Base-by-base conservation (phyloP, 2,113 vertebrate species). In the Vidua macroura region DNA sequence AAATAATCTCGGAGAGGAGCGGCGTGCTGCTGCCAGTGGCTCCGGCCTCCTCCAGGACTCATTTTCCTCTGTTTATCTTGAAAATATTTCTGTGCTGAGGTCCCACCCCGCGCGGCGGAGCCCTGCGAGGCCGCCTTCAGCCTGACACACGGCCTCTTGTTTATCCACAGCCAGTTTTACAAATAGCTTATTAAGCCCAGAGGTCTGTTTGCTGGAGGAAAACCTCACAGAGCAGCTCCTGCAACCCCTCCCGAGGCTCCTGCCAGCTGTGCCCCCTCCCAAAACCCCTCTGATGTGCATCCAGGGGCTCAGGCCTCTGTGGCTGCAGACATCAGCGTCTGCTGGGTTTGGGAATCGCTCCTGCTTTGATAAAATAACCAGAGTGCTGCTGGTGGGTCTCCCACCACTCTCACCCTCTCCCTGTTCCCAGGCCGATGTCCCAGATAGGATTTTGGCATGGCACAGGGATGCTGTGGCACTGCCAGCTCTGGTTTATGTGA, bases 21-120 rank as follows among this genome's bases (percentile, higher is more conserved):
- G 0, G 74, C 8, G 3, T 64, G 84, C 82, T 2, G 43, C 94
- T 94, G 96, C 92, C 95, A 93, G 92, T 51, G 0, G 74, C 87
- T 84, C 78, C 3, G 0, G 78, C 89, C 93, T 95, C 94, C 94
- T 96, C 93, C 95, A 95, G 93, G 91, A 92, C 95, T 94, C 86
- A 39, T 95, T 97, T 96, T 93, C 91, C 87, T 96, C 95, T 97
- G 96, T 96, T 96, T 96, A 97, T 96, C 95, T 97, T 96, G 88
- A 95, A 95, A 96, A 97, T 96, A 96, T 94, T 97, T 96, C 91
- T 93, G 93, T 3, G 74, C 92, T 96, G 93, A 95, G 93, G 75
- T 95, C 94, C 94, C 94, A 88, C 81, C 95, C 95, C 73, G 20
- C 27, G 0, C 56, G 5, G 74, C 55, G 0, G 56, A 94, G 93